Evolutionary conservation across 2,888 invertebrate genomes (phyloP), one percentile per base, ranked within the genome.

Genomic region (Dynastes tityus): DNA sequence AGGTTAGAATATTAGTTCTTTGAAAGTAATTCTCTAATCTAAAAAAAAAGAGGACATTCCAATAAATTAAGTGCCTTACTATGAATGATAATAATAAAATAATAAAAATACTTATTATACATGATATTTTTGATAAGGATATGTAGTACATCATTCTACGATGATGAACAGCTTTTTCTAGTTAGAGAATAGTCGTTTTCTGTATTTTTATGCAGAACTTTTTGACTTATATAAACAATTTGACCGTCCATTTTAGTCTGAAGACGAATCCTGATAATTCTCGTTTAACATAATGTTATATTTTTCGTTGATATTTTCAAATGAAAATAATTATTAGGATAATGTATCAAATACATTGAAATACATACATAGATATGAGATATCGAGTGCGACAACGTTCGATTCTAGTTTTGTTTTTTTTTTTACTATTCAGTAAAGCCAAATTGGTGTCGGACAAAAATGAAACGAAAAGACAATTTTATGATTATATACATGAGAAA

Each of bases 381-480:
- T 76, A 70, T 78, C 61, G 67, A 67, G 49, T 53, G 53, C 27
- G 78, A 51, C 58, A 58, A 32, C 40, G 70, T 51, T 68, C 58
- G 16, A 71, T 78, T 51, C n/a, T 22, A 13, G 27, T 68, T 37
- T 37, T 37, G 70, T 51, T 68, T 11, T 29, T 68, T 22, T 49
- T 16, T 49, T 68, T 45, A 49, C 32, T 45, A 68, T 51, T 22
- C 45, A 16, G n/a, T 22, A 73, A 16, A 61, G 40, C 73, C 67
- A 76, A 76, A 70, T 71, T 73, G 79, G 79, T 79, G 79, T 79
- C 77, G 79, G 79, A 79, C 49, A 77, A 61, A 45, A 8, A 11
- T 45, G 45, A 45, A 45, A 45, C 45, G 45, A 45, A 71, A 55
- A 77, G 61, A 77, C 77, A 37, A 77, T 71, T 37, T n/a, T 51